Conservation (phyloP, 1,140 invertebrate species). For the Diorhabda elongata region DNA sequence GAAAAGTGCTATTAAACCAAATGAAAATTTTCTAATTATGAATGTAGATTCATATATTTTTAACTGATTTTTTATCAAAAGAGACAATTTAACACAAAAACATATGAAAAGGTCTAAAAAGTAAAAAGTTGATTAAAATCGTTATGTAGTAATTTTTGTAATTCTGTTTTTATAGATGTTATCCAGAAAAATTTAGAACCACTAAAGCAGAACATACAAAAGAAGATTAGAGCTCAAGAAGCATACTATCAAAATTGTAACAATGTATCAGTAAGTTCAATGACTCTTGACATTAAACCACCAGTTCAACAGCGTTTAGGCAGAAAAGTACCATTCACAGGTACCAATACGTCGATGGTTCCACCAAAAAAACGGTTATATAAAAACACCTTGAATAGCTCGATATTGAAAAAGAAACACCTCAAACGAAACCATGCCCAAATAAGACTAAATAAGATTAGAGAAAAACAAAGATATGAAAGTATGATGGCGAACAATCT, state of each 20-base stretch:
- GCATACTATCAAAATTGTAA: conserved; percentile 14
- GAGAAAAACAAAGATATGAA: background rate
- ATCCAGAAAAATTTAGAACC: conserved; percentile 12
- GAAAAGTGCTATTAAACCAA: too few species aligned
- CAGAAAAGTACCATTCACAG: conserved; percentile 4
- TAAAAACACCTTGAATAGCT: background rate
- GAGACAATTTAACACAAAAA: too few species aligned
- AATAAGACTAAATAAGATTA: background rate
- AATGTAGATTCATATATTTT: too few species aligned
- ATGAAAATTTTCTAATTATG: too few species aligned
- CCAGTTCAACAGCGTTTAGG: conserved; percentile 14
- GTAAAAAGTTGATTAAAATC: too few species aligned
- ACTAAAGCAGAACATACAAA: conserved; percentile 9
- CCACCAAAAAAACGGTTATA: conserved; percentile 9
- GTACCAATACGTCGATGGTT: conserved; percentile 11
- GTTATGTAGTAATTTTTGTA: too few species aligned
- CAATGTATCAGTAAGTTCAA: background rate
- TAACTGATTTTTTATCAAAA: too few species aligned
- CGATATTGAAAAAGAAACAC: background rate
- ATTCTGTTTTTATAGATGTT: background rate
- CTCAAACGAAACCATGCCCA: background rate
- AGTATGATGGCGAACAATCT: too few species aligned
- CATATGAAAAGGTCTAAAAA: too few species aligned
- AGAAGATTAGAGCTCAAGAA: conserved; percentile 12
- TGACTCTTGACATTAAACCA: conserved; percentile 4